These are phyloP conservation scores for Ciconia stormi DNA, from an alignment of 2,113 vertebrate genomes.

Conservation along the genomic window DNA sequence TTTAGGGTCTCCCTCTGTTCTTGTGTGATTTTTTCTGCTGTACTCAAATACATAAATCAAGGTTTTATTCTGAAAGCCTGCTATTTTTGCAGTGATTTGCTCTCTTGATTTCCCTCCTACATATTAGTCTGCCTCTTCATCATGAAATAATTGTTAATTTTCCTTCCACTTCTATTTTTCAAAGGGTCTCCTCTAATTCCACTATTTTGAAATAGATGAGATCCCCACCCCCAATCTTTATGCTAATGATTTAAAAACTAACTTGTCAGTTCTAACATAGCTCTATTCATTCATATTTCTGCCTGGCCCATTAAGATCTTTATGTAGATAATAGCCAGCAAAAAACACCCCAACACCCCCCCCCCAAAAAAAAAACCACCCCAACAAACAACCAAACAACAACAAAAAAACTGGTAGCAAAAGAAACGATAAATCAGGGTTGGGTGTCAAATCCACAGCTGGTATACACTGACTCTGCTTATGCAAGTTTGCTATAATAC, in stretches of 20 bases:
- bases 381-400: background rate
- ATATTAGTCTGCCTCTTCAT: background rate
- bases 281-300: background rate
- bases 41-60: background rate
- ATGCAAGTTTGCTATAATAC: background rate
- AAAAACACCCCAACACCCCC: background rate
- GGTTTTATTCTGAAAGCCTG: background rate
- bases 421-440: background rate
- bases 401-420: background rate
- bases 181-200: background rate
- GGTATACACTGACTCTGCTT: background rate
- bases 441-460: background rate
- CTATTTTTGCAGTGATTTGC: background rate
- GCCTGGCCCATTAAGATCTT: background rate
- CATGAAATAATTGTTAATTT: constrained; percentile 1
- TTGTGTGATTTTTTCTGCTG: background rate
- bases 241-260: background rate
- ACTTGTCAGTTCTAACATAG: background rate
- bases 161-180: background rate
- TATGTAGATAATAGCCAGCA: background rate
- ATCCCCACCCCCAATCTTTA: fast-evolving
- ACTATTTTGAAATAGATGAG: background rate
- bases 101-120: background rate
- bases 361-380: background rate
- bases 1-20: background rate